These are phyloP conservation scores for Euwallacea similis DNA, from an alignment of 1,140 invertebrate genomes.

Conservation along the genomic window DNA sequence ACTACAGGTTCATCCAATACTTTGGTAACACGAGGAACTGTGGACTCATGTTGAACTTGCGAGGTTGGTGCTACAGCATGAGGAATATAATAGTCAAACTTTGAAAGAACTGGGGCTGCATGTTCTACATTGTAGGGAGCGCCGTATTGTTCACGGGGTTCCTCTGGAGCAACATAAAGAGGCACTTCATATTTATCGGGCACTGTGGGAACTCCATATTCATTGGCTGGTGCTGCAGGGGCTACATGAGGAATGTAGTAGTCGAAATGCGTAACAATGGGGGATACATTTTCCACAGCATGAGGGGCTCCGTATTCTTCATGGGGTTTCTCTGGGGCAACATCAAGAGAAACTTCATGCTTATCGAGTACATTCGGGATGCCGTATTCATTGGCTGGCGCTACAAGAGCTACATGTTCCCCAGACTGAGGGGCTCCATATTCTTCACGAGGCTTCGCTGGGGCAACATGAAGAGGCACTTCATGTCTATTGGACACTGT, in stretches of 20 bases:
- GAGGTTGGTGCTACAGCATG: constrained; percentile 3
- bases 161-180: constrained; percentile 15
- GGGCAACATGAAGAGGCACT: background rate
- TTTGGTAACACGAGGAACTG: too few relatives aligned
- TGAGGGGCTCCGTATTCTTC: constrained; percentile 25
- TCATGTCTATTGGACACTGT: background rate
- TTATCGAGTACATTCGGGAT: constrained; percentile 5
- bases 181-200: constrained; percentile 14
- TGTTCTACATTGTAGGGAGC: background rate
- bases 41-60: too few relatives aligned
- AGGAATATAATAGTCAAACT: constrained; percentile 16
- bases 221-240: background rate
- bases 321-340: constrained; percentile 10
- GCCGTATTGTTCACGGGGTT: constrained; percentile 19
- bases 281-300: background rate
- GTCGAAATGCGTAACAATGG: background rate
- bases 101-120: constrained; percentile 1
- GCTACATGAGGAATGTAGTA: background rate
- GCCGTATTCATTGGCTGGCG: constrained; percentile 5
- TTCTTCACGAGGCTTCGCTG: background rate
- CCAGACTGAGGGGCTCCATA: background rate
- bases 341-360: constrained; percentile 9
- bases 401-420: constrained; percentile 12
- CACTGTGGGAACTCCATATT: constrained; percentile 12
- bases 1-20: background rate